A percentile compares a stretch with the other conserved stretches of the same genome.
Evolutionary conservation across 2,113 vertebrate genomes (phyloP).

Genomic region (Uria lomvia): DNA sequence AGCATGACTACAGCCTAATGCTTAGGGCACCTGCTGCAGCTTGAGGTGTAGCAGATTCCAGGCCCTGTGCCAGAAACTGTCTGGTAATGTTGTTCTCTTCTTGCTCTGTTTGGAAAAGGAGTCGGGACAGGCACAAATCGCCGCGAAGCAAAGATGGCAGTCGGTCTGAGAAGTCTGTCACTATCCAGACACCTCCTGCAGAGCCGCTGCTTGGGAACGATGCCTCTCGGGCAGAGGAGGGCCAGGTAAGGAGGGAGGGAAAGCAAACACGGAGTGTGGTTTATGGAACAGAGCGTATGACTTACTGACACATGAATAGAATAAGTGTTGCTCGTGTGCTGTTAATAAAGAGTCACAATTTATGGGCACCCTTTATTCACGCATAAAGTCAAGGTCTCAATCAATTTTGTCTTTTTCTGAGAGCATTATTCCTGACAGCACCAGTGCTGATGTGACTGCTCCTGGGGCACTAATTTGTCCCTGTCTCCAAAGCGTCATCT

Average conservation of each 20-base stretch:
- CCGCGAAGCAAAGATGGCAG: constrained; percentile 87
- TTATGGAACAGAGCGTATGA: background rate
- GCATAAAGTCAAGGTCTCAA: background rate
- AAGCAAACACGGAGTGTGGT: rapidly evolving
- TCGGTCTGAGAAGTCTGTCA: constrained; percentile 92
- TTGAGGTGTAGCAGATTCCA: background rate
- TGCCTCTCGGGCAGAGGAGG: constrained; percentile 75
- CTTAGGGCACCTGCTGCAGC: background rate
- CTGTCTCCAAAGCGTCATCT: background rate
- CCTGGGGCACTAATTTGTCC: background rate
- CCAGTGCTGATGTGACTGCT: background rate
- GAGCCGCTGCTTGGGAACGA: constrained; percentile 86
- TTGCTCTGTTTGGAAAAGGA: constrained; percentile 77
- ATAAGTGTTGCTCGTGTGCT: background rate
- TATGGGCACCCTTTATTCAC: background rate
- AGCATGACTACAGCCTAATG: background rate
- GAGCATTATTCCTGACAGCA: background rate
- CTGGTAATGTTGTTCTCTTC: background rate
- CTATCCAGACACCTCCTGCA: constrained; percentile 86
- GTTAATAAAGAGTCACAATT: background rate
- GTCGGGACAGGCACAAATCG: constrained; percentile 89
- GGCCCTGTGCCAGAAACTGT: background rate
- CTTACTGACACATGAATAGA: rapidly evolving
- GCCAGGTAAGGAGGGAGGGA: constrained; percentile 78
- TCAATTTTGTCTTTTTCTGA: background rate